Percentiles rank a stretch among this genome's conserved stretches.
Conservation (phyloP, 2,888 invertebrate genomes). For the Erebia aethiops region DNA sequence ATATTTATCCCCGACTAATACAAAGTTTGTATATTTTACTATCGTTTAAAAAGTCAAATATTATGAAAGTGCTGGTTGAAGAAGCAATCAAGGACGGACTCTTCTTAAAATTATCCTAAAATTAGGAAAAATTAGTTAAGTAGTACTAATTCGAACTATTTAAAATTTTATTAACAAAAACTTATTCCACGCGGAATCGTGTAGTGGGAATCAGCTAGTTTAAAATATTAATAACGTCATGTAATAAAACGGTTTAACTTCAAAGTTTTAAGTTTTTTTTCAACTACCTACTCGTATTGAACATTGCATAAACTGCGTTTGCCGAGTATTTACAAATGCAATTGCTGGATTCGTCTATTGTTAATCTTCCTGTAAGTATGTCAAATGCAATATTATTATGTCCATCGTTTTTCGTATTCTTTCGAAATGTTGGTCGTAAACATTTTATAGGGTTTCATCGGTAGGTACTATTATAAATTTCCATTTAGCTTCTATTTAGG, state of each 20-base stretch:
- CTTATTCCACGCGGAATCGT: too few relatives aligned
- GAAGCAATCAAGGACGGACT: not conserved
- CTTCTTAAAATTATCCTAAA: not conserved
- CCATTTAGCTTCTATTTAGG: slow-evolving; percentile 55
- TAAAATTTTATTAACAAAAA: too few relatives aligned
- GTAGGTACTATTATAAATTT: slow-evolving; percentile 56
- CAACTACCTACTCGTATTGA: too few relatives aligned
- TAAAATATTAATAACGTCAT: too few relatives aligned
- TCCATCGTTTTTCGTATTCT: slow-evolving; percentile 43
- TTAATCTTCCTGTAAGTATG: slow-evolving; percentile 27
- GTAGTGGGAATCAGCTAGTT: too few relatives aligned
- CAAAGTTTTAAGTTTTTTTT: too few relatives aligned
- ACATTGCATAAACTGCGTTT: too few relatives aligned
- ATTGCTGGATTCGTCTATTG: slow-evolving; percentile 17
- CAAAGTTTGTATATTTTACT: slow-evolving; percentile 3
- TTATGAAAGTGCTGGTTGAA: not conserved
- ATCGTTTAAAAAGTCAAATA: not conserved
- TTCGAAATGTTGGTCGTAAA: slow-evolving; percentile 63
- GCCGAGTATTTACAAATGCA: slow-evolving; percentile 28
- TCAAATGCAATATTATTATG: slow-evolving; percentile 18
- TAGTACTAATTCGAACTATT: too few relatives aligned
- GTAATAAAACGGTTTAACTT: too few relatives aligned
- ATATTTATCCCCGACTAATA: slow-evolving; percentile 16
- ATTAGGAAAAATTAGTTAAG: too few relatives aligned
- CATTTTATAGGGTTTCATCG: slow-evolving; percentile 60